Percentiles rank a stretch among this genome's conserved stretches.
These are phyloP conservation scores for Quadriops clusia DNA, from an alignment of 2,888 invertebrate species.

Conservation along the genomic window DNA sequence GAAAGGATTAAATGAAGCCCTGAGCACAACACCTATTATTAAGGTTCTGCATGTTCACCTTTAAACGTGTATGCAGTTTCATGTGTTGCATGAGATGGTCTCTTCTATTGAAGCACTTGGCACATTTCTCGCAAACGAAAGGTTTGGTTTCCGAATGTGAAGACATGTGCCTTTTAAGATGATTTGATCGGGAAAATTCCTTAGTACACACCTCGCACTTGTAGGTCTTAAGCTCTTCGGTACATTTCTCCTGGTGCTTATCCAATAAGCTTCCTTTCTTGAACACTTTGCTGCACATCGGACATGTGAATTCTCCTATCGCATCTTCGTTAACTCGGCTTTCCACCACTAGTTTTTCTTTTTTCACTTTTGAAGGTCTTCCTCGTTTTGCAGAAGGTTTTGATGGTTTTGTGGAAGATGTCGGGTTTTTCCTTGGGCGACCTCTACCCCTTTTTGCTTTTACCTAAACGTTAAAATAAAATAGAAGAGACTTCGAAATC, in stretches of 20 bases:
- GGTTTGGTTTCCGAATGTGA: conserved; percentile 37
- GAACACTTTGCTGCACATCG: conserved; percentile 27
- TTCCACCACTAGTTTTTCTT: conserved; percentile 17
- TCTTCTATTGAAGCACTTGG: conserved; percentile 33
- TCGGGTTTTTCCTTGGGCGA: conserved; percentile 28
- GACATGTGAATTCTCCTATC: conserved; percentile 26
- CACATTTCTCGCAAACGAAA: conserved; percentile 34
- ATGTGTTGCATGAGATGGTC: conserved; percentile 32
- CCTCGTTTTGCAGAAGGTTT: conserved; percentile 19
- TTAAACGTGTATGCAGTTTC: conserved; percentile 26
- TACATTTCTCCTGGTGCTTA: conserved; percentile 25
- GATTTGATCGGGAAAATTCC: conserved; percentile 37
- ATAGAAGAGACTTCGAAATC: conserved; percentile 13
- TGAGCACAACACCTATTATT: too few species aligned
- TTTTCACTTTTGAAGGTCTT: conserved; percentile 19
- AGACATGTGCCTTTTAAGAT: conserved; percentile 38
- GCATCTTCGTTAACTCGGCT: too few species aligned
- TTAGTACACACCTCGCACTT: conserved; percentile 37
- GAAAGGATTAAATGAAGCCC: too few species aligned
- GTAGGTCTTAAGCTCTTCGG: conserved; percentile 25
- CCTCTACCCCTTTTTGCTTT: conserved; percentile 30
- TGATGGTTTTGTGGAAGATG: conserved; percentile 6
- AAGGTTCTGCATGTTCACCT: too few species aligned
- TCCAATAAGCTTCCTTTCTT: conserved; percentile 25
- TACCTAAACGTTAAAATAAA: too few species aligned